A percentile compares a stretch with the other conserved stretches of the same genome.
These are phyloP conservation scores for Andrena haemorrhoa DNA, from an alignment of 2,888 invertebrate species.

Conservation along the genomic window DNA sequence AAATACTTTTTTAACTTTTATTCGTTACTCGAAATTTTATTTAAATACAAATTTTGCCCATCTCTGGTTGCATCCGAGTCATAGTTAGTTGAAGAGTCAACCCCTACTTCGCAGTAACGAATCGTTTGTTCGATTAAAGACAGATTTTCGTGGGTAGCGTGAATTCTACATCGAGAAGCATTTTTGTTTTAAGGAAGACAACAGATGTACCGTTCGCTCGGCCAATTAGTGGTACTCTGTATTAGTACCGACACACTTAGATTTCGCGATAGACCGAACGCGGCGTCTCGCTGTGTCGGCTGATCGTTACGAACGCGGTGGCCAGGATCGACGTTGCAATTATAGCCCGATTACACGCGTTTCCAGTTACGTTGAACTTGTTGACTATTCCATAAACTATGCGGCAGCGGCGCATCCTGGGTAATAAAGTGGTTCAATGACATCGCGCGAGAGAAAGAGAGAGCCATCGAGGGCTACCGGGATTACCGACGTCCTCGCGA, in stretches of 20 bases:
- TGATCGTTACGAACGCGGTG: conserved; percentile 31
- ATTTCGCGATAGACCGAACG: conserved; percentile 51
- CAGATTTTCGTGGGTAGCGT: conserved; percentile 33
- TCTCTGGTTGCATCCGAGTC: no score
- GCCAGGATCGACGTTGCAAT: conserved; percentile 44
- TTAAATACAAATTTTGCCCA: no score
- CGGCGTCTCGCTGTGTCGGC: conserved; percentile 8
- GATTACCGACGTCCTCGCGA: conserved; percentile 41
- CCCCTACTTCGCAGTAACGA: conserved; percentile 10
- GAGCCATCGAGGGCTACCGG: conserved; percentile 35
- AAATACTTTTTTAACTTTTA: no score
- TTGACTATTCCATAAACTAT: conserved; percentile 71
- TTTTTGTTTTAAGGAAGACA: conserved; percentile 48
- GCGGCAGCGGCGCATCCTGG: conserved; percentile 57
- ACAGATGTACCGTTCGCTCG: conserved; percentile 54
- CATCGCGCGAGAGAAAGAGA: conserved; percentile 48
- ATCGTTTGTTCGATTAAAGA: conserved; percentile 9
- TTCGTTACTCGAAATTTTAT: no score
- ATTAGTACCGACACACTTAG: conserved; percentile 52
- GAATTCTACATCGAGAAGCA: conserved; percentile 10
- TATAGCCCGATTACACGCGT: conserved; percentile 53
- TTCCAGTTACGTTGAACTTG: conserved; percentile 68
- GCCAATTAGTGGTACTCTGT: conserved; percentile 51
- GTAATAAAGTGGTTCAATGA: conserved; percentile 73
- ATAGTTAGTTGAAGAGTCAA: background rate